phyloP scores from a whole-genome alignment of 2,888 invertebrate species.

The Patella depressa region DNA sequence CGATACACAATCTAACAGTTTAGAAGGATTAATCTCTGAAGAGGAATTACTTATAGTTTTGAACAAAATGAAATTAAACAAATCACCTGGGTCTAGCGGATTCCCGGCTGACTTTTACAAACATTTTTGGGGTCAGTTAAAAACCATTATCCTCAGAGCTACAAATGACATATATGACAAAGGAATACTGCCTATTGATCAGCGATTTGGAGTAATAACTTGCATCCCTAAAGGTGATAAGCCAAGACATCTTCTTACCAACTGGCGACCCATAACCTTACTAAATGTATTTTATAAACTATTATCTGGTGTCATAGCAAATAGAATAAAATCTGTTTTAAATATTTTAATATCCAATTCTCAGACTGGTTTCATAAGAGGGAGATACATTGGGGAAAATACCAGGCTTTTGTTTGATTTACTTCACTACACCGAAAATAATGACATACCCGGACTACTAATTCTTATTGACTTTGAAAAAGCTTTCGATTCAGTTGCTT shows the following conservation, averaged over 20 bases:
- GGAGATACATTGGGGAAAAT: constrained; percentile 1
- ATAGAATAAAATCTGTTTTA: constrained; percentile 7
- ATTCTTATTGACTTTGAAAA: not conserved
- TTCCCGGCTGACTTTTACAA: constrained; percentile 13
- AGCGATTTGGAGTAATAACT: constrained; percentile 17
- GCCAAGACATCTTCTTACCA: constrained; percentile 6
- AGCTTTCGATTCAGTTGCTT: not conserved
- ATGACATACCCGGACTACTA: not conserved
- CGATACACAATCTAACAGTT: not conserved
- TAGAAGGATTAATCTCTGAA: not conserved
- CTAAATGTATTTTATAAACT: constrained; percentile 19
- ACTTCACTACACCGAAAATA: not conserved
- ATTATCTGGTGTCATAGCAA: constrained; percentile 6
- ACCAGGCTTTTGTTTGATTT: not conserved
- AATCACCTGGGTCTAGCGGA: constrained; percentile 14
- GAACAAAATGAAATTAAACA: constrained; percentile 15
- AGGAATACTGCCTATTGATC: constrained; percentile 12
- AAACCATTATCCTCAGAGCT: constrained; percentile 4
- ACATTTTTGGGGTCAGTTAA: constrained; percentile 17
- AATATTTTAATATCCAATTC: constrained; percentile 1
- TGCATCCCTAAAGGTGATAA: constrained; percentile 21
- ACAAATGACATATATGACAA: not conserved
- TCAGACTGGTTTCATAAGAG: not conserved
- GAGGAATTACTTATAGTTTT: not conserved
- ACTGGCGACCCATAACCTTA: constrained; percentile 12